Conservation (phyloP, 2,888 invertebrate genomes). For the Palloptera scutellata region DNA sequence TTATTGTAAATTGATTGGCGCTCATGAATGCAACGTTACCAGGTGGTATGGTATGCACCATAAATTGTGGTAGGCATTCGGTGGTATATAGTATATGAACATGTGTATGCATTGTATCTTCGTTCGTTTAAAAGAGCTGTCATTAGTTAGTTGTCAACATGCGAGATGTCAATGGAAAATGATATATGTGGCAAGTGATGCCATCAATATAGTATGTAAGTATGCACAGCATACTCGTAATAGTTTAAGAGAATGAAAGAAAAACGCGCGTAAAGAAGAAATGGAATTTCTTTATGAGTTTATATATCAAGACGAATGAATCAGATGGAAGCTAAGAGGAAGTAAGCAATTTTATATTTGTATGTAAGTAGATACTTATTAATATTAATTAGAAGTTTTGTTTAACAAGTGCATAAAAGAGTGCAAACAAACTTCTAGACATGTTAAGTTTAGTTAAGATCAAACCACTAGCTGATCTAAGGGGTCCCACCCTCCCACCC, state of each 20-base stretch:
- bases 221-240: no score
- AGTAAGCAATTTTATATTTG: constrained; percentile 17
- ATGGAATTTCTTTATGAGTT: constrained; percentile 27
- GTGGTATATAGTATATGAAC: not conserved
- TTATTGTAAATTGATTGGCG: constrained; percentile 33
- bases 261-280: constrained; percentile 10
- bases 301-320: constrained; percentile 14
- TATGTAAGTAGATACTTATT: no score
- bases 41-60: no score
- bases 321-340: not conserved
- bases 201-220: no score
- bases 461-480: no score
- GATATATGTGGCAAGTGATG: constrained; percentile 49
- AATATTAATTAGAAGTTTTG: no score
- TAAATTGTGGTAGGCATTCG: no score
- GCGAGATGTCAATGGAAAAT: constrained; percentile 48
- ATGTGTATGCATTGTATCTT: not conserved
- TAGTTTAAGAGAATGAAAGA: no score
- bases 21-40: constrained; percentile 3
- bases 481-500: no score
- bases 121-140: constrained; percentile 38
- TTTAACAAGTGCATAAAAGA: no score
- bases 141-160: constrained; percentile 44
- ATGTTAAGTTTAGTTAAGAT: no score
- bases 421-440: no score